phyloP scores from a whole-genome alignment of 2,113 vertebrate species.

The Zosterops hypoxanthus region DNA sequence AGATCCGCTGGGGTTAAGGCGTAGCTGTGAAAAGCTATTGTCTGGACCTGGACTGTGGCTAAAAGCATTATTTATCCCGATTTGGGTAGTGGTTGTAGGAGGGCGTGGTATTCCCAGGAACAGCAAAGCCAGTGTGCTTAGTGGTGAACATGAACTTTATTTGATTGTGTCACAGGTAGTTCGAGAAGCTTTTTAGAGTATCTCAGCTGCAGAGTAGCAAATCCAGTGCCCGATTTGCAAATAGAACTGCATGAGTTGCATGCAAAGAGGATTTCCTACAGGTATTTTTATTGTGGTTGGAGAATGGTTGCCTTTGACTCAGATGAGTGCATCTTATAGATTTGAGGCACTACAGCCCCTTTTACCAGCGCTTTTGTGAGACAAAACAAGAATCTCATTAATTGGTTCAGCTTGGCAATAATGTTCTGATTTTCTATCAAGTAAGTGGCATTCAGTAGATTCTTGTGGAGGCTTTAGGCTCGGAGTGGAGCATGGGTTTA shows the following conservation, averaged over 20 bases:
- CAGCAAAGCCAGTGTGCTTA: not conserved
- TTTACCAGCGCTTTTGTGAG: not conserved
- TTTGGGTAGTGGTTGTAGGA: slow-evolving; percentile 31
- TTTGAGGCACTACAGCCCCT: not conserved
- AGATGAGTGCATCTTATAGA: not conserved
- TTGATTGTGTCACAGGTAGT: slow-evolving; percentile 26
- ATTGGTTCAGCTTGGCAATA: not conserved
- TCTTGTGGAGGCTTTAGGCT: not conserved
- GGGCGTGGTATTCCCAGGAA: slow-evolving; percentile 56
- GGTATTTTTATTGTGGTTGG: not conserved
- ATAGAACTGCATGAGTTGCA: not conserved
- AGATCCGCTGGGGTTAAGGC: slow-evolving; percentile 40
- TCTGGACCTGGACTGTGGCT: slow-evolving; percentile 46
- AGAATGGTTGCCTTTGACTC: not conserved
- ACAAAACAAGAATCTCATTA: not conserved
- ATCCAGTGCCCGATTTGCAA: not conserved
- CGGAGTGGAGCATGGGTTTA: not conserved
- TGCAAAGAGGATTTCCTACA: not conserved
- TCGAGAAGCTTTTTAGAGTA: not conserved
- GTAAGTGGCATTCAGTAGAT: not conserved
- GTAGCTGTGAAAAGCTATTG: slow-evolving; percentile 59
- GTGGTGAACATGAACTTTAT: not conserved
- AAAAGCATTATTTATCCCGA: slow-evolving; percentile 37
- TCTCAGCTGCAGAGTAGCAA: not conserved
- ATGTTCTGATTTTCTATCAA: not conserved